Conservation (phyloP, 2,113 vertebrate genomes). For the Hippocampus mohnikei region DNA sequence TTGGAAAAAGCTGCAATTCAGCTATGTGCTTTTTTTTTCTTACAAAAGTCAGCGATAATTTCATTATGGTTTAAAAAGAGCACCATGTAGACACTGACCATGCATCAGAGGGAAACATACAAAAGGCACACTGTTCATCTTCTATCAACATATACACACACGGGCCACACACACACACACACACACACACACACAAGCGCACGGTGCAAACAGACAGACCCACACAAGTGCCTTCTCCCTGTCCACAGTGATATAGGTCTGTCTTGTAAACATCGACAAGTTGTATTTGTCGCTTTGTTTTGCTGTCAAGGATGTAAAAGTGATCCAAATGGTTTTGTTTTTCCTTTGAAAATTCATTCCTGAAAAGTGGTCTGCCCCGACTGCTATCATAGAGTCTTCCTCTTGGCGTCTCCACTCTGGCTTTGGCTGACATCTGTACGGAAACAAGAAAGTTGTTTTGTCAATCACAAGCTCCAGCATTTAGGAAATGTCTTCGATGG, state of each 20-base stretch:
- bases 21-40: slow-evolving; percentile 59
- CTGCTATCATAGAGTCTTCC: slow-evolving; percentile 71
- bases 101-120: slow-evolving; percentile 66
- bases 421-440: slow-evolving; percentile 72
- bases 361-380: slow-evolving; percentile 5
- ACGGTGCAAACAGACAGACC: slow-evolving; percentile 2
- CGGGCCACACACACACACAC: slow-evolving; percentile 19
- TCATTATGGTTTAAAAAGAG: slow-evolving; percentile 66
- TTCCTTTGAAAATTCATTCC: slow-evolving; percentile 25
- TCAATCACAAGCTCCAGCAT: background rate
- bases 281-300: slow-evolving; percentile 48
- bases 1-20: slow-evolving; percentile 44
- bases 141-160: slow-evolving; percentile 23
- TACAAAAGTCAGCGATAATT: slow-evolving; percentile 65
- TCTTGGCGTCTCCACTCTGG: slow-evolving; percentile 71
- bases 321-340: slow-evolving; percentile 47
- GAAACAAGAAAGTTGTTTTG: background rate
- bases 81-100: slow-evolving; percentile 71
- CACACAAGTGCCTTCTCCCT: slow-evolving; percentile 43
- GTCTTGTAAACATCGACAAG: slow-evolving; percentile 74
- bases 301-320: slow-evolving; percentile 52
- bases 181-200: slow-evolving; percentile 27
- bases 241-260: slow-evolving; percentile 77
- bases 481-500: background rate
- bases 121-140: slow-evolving; percentile 50